Evolutionary conservation across 1,140 invertebrate genomes (phyloP).

Genomic region (Cyclina sinensis): DNA sequence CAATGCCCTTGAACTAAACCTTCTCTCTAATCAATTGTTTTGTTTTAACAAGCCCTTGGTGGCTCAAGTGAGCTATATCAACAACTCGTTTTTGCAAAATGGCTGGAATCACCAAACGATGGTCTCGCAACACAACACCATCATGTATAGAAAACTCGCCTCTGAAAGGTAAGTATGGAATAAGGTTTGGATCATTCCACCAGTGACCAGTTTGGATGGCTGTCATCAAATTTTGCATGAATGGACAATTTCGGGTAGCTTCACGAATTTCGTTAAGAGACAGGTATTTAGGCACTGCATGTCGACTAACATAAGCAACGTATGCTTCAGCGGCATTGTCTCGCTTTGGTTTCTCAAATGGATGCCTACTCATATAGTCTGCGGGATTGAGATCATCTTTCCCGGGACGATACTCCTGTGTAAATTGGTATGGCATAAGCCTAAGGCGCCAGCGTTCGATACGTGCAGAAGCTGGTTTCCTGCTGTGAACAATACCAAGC

Average conservation of each 20-base stretch:
- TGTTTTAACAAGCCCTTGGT: constrained; percentile 77
- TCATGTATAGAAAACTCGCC: constrained; percentile 64
- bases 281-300: constrained; percentile 58
- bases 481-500: constrained; percentile 63
- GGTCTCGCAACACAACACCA: constrained; percentile 63
- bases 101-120: constrained; percentile 74
- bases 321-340: constrained; percentile 67
- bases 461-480: constrained; percentile 56
- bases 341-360: constrained; percentile 31
- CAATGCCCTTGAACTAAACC: no score
- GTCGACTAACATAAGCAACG: constrained; percentile 56
- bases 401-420: constrained; percentile 64
- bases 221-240: constrained; percentile 56
- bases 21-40: no score
- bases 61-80: constrained; percentile 73
- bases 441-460: constrained; percentile 72
- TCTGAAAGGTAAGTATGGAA: constrained; percentile 42
- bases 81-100: constrained; percentile 65
- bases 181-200: constrained; percentile 36
- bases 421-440: constrained; percentile 66
- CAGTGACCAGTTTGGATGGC: constrained; percentile 63
- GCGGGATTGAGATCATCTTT: constrained; percentile 69
- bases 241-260: constrained; percentile 31
- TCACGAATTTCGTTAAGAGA: constrained; percentile 55
- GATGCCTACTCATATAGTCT: constrained; percentile 71